Evolutionary conservation across 2,797 vertebrate species (phyloP).

Genomic region (Rhabdophis nuchalis): DNA sequence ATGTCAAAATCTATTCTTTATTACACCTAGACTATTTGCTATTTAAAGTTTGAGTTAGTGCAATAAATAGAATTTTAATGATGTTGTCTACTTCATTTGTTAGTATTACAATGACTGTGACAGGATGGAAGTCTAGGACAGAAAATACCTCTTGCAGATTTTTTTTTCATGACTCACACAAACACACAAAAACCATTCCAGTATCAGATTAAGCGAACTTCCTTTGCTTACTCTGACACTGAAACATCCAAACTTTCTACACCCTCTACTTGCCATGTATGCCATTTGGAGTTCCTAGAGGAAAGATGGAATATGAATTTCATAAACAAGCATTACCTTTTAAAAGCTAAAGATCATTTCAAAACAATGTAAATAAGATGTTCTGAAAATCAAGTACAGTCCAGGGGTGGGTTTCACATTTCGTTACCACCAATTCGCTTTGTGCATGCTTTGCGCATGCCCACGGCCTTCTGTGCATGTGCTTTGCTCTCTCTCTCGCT

Average conservation of each 20-base stretch:
- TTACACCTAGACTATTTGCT: not conserved
- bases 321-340: not conserved
- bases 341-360: not conserved
- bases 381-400: not conserved
- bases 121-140: not conserved
- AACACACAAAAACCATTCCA: not conserved
- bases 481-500: no score
- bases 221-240: not conserved
- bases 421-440: no score
- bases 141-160: not conserved
- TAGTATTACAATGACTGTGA: not conserved
- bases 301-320: not conserved
- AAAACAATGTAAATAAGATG: not conserved
- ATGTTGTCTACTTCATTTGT: no score
- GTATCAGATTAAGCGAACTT: not conserved
- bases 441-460: no score
- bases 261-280: not conserved
- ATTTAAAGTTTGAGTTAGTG: not conserved
- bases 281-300: not conserved
- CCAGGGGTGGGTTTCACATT: no score
- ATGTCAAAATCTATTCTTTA: not conserved
- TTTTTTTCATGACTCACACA: not conserved
- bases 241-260: not conserved
- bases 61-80: not conserved
- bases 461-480: no score